A percentile compares a stretch with the other conserved stretches of the same genome.
These are phyloP conservation scores for Chrysina gloriosa DNA, from an alignment of 2,888 invertebrate genomes.

Conservation along the genomic window DNA sequence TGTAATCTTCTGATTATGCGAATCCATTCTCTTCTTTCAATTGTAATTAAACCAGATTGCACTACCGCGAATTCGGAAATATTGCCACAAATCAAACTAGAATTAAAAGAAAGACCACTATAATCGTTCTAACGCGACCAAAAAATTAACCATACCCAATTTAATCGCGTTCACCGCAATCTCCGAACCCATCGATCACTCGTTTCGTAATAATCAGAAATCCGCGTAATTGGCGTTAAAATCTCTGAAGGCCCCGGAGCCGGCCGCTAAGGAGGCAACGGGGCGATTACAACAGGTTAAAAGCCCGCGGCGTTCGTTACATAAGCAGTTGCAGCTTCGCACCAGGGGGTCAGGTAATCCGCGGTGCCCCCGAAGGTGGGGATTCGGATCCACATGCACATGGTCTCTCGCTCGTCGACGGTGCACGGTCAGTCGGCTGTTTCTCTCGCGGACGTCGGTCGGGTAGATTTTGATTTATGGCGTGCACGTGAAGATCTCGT, in stretches of 20 bases:
- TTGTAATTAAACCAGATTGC: too few relatives aligned
- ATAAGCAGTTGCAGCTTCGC: constrained; percentile 36
- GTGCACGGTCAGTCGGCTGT: constrained; percentile 36
- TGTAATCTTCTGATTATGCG: too few relatives aligned
- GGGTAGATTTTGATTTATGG: constrained; percentile 30
- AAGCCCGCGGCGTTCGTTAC: constrained; percentile 23
- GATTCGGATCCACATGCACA: constrained; percentile 30
- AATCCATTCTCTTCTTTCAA: too few relatives aligned
- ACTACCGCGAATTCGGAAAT: too few relatives aligned
- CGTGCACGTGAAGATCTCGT: background rate
- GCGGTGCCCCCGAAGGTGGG: constrained; percentile 27
- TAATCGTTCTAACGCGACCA: too few relatives aligned
- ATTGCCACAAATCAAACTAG: too few relatives aligned
- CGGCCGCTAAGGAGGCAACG: background rate
- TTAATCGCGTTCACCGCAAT: too few relatives aligned
- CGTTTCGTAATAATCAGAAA: too few relatives aligned
- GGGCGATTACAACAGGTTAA: constrained; percentile 28
- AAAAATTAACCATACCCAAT: too few relatives aligned
- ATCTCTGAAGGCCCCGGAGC: background rate
- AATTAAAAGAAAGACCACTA: too few relatives aligned
- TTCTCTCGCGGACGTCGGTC: constrained; percentile 26
- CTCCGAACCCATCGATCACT: too few relatives aligned
- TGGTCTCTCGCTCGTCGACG: constrained; percentile 24
- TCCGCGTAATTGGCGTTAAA: too few relatives aligned
- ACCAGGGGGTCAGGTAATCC: constrained; percentile 31